phyloP scores from a whole-genome alignment of 2,888 invertebrate species.

The Isoperla grammatica region DNA sequence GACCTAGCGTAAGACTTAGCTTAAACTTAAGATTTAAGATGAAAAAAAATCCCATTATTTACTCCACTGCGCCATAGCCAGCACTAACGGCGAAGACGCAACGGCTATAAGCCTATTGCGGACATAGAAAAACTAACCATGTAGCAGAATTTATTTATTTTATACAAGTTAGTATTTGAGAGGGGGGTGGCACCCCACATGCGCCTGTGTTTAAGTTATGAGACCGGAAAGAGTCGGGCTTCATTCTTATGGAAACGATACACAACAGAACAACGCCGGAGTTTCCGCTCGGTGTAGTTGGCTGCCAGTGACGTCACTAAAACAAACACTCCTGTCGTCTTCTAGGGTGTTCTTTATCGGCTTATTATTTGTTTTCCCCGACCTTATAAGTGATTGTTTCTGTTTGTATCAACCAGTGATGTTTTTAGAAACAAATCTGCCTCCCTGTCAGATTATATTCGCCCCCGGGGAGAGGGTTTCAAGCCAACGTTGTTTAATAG shows the following conservation, averaged over 20 bases:
- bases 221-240: constrained; percentile 1
- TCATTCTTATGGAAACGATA: constrained; percentile 20
- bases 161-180: constrained; percentile 16
- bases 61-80: constrained; percentile 13
- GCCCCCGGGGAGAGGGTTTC: too few relatives aligned
- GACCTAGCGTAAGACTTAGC: constrained; percentile 7
- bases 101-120: neutral
- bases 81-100: neutral
- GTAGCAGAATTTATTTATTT: constrained; percentile 18
- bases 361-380: too few relatives aligned
- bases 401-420: too few relatives aligned
- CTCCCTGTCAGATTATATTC: too few relatives aligned
- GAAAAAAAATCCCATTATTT: constrained; percentile 14
- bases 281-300: neutral
- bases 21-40: constrained; percentile 12
- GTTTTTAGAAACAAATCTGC: too few relatives aligned
- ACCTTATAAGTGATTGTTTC: too few relatives aligned
- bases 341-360: too few relatives aligned
- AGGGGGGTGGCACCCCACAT: neutral
- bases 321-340: too few relatives aligned
- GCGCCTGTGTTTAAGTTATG: constrained; percentile 18
- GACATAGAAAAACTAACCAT: neutral
- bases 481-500: too few relatives aligned
- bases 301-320: too few relatives aligned
- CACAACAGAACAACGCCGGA: constrained; percentile 10